phyloP scores from a whole-genome alignment of 1,140 invertebrate genomes.

The Rhyzopertha dominica region DNA sequence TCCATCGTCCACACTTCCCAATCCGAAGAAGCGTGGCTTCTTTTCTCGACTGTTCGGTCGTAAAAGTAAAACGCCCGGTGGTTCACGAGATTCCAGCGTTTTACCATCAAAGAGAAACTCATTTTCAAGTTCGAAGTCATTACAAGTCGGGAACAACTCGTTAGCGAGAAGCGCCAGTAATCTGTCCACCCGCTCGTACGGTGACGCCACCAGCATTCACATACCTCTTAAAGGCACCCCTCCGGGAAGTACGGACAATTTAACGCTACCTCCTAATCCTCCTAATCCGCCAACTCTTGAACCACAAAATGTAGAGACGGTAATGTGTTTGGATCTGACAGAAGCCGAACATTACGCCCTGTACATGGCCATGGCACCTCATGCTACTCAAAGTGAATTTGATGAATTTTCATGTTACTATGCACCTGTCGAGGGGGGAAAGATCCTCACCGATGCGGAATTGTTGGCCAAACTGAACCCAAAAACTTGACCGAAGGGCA shows the following conservation, averaged over 20 bases:
- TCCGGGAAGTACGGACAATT: slow-evolving; percentile 25
- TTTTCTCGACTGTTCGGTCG: slow-evolving; percentile 59
- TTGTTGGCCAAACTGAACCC: slow-evolving; percentile 23
- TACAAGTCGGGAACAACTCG: slow-evolving; percentile 20
- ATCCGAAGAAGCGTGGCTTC: slow-evolving; percentile 57
- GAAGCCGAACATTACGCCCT: slow-evolving; percentile 83
- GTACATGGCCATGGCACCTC: slow-evolving; percentile 76
- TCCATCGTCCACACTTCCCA: slow-evolving; percentile 47
- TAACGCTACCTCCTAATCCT: background rate
- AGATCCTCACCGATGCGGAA: slow-evolving; percentile 49
- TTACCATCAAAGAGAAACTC: slow-evolving; percentile 19
- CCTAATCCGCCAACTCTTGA: background rate
- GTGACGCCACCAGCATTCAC: slow-evolving; percentile 50
- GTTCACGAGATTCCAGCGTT: slow-evolving; percentile 29
- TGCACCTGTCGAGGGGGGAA: slow-evolving; percentile 72
- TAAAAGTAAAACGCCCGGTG: slow-evolving; percentile 23
- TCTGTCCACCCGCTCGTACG: slow-evolving; percentile 30
- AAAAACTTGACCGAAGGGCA: slow-evolving; percentile 25
- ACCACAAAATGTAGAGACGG: slow-evolving; percentile 25
- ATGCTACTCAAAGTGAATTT: slow-evolving; percentile 78
- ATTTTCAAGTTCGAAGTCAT: slow-evolving; percentile 7
- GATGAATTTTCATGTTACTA: slow-evolving; percentile 83
- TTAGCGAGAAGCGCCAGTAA: slow-evolving; percentile 28
- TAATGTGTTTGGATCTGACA: slow-evolving; percentile 58
- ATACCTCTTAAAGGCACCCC: slow-evolving; percentile 56